A percentile compares a stretch with the other conserved stretches of the same genome.
Conservation (phyloP, 2,797 vertebrate species). For the Botia almorhae region DNA sequence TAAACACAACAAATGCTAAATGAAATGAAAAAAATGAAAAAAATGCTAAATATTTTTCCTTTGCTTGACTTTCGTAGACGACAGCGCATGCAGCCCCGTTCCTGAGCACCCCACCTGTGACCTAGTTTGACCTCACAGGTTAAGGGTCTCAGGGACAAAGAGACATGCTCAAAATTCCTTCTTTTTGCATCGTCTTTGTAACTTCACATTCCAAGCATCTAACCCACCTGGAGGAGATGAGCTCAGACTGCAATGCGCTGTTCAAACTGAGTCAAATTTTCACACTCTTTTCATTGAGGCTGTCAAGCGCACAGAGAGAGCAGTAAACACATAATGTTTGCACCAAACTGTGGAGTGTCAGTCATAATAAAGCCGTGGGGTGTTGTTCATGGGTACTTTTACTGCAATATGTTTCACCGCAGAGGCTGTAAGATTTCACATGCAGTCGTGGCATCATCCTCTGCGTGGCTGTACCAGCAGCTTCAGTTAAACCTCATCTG, state of each 20-base stretch:
- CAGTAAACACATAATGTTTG: constrained; percentile 39
- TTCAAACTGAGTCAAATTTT: constrained; percentile 18
- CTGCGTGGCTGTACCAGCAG: constrained; percentile 12
- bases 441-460: constrained; percentile 20
- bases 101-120: constrained; percentile 98
- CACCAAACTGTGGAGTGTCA: constrained; percentile 36
- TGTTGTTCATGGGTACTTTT: constrained; percentile 48
- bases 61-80: constrained; percentile 58
- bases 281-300: constrained; percentile 4
- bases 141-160: constrained; percentile 99
- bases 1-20: not conserved
- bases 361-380: constrained; percentile 48
- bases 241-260: constrained; percentile 39
- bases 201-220: not conserved
- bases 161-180: constrained; percentile 72
- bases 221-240: constrained; percentile 23
- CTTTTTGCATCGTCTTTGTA: not conserved
- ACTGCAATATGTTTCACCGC: constrained; percentile 46
- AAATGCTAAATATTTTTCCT: not conserved
- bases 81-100: constrained; percentile 86
- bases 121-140: constrained; percentile 93
- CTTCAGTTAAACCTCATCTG: constrained; percentile 35
- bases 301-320: constrained; percentile 12
- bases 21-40: no score
- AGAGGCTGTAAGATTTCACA: constrained; percentile 37